Evolutionary conservation across 2,888 invertebrate species (phyloP).

Genomic region (Patella caerulea): DNA sequence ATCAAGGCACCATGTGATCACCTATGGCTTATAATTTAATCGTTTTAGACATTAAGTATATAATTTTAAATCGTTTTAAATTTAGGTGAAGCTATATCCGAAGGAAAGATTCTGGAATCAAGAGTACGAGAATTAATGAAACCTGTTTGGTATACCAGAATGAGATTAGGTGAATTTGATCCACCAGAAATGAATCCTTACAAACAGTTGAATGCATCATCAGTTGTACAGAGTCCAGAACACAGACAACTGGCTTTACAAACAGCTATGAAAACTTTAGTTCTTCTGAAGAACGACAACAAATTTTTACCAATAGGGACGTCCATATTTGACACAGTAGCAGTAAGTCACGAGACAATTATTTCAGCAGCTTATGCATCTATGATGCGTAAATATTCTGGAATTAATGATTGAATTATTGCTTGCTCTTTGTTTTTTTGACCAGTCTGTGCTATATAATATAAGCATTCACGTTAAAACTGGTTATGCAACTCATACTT

Average conservation of each 20-base stretch:
- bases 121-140: constrained; percentile 37
- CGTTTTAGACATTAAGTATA: not conserved
- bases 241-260: constrained; percentile 43
- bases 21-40: too few species aligned
- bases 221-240: constrained; percentile 42
- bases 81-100: constrained; percentile 45
- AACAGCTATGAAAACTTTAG: constrained; percentile 56
- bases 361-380: too few species aligned
- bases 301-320: constrained; percentile 36
- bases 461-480: too few species aligned
- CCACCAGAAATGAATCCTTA: constrained; percentile 62
- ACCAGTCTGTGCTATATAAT: too few species aligned
- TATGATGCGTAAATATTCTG: too few species aligned
- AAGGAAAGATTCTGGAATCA: constrained; percentile 40
- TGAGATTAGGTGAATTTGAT: constrained; percentile 56
- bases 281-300: constrained; percentile 53
- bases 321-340: constrained; percentile 23
- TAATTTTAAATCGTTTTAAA: too few species aligned
- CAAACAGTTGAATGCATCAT: constrained; percentile 37
- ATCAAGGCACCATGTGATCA: too few species aligned
- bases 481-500: not conserved
- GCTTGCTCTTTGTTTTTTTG: too few species aligned
- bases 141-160: constrained; percentile 50
- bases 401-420: too few species aligned
- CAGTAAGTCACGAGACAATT: constrained; percentile 21